Base-by-base conservation (phyloP, 2,888 invertebrate species). In the Hofmannophila pseudospretella region DNA sequence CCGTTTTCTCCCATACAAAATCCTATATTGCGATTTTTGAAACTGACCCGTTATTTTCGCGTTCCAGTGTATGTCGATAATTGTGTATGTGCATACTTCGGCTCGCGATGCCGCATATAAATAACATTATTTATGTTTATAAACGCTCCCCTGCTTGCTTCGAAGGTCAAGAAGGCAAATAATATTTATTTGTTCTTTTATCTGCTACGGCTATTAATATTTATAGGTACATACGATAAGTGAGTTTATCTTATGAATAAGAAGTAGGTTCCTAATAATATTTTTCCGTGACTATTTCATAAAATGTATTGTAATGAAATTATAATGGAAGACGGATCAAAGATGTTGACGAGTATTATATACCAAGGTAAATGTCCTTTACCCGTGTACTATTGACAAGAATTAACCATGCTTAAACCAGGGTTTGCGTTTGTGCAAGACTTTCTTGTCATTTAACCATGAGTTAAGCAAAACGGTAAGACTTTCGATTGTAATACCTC, bases 171-270 rank as follows among this genome's bases (percentile, higher is more conserved):
- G 2, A 3, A 11, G 2, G 11, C n/a, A 26, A 26, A 23, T 23
- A 23, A 9, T 27, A 27, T 27, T 27, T 27, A 27, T 27, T 27
- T n/a, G n/a, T n/a, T 27, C 12, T 4, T 27, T 27, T 12, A 27
- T 27, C 27, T 27, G 10, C 10, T 4, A 2, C 7, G n/a, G 10
- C 27, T n/a, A 23, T 23, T 23, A 23, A n/a, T 23, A 23, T 23
- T 23, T 23, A 23, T 23, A n/a, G 8, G n/a, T 23, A 23, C n/a
- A 4, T 7, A n/a, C 2, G 28, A 23, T 23, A 23, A 23, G 23
- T 23, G 8, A n/a, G 23, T n/a, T 16, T 23, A 23, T 23, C n/a
- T 23, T n/a, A 5, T 16, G n/a, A 23, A 23, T 23, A 2, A 2
- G n/a, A 23, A 23, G 23, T n/a, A n/a, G n/a, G 3, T 8, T 5